Percentiles rank a stretch among this genome's conserved stretches.
These are phyloP conservation scores for Perca fluviatilis DNA, from an alignment of 2,113 vertebrate genomes.

Conservation along the genomic window DNA sequence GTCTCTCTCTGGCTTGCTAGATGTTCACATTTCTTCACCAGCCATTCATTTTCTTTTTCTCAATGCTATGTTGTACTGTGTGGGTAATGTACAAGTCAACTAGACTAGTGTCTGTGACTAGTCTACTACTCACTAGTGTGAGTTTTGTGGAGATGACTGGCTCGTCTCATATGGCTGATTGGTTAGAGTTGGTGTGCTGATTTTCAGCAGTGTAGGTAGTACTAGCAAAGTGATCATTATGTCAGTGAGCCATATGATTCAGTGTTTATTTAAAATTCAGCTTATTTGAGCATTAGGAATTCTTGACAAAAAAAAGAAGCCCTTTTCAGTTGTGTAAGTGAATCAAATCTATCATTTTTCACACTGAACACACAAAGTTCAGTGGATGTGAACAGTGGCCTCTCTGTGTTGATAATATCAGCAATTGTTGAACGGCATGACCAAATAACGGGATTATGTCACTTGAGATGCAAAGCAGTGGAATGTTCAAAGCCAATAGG, in stretches of 20 bases:
- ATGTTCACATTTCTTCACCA: background rate
- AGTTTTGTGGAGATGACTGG: background rate
- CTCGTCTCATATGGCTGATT: background rate
- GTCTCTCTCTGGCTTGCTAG: background rate
- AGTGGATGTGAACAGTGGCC: conserved; percentile 32
- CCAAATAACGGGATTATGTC: conserved; percentile 50
- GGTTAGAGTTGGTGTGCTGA: background rate
- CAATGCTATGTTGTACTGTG: background rate
- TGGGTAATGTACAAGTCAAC: background rate
- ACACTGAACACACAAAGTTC: conserved; percentile 1
- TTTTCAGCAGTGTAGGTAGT: background rate
- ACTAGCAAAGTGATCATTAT: background rate
- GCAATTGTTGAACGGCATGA: conserved; percentile 42
- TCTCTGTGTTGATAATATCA: conserved; percentile 59
- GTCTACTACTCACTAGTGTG: no score
- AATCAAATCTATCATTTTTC: background rate
- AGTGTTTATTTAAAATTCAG: background rate
- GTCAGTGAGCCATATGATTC: background rate
- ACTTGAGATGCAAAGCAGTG: conserved; percentile 15
- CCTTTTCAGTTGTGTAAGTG: background rate
- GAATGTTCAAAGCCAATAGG: conserved; percentile 25
- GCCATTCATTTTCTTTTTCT: background rate
- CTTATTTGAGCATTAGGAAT: background rate
- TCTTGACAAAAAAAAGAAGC: background rate
- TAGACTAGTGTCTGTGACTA: no score